phyloP scores from a whole-genome alignment of 1,140 invertebrate species.

The Calliopsis andreniformis region DNA sequence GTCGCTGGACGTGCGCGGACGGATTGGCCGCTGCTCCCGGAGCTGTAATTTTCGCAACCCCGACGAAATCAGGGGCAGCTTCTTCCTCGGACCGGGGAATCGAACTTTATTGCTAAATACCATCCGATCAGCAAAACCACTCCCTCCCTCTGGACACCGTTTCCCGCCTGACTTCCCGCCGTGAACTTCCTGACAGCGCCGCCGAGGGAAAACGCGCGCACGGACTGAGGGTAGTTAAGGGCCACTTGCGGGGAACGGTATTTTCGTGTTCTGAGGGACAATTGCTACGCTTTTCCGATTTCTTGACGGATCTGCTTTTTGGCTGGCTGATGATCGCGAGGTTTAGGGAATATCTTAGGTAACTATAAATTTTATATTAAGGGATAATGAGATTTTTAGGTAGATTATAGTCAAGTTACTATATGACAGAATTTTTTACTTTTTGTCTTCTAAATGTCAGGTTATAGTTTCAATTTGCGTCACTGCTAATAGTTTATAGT shows the following conservation, averaged over 20 bases:
- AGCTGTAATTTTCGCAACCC: conserved; percentile 80
- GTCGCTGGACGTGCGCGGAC: conserved; percentile 22
- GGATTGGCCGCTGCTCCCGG: conserved; percentile 60
- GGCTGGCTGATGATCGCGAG: too few relatives aligned
- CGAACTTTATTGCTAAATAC: conserved; percentile 82
- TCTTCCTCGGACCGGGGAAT: conserved; percentile 73
- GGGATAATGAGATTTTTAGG: too few relatives aligned
- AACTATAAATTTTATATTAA: too few relatives aligned
- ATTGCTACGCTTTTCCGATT: not conserved
- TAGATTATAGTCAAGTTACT: too few relatives aligned
- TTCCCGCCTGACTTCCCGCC: conserved; percentile 29
- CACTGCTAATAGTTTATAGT: too few relatives aligned
- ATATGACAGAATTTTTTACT: too few relatives aligned
- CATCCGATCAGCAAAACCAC: conserved; percentile 79
- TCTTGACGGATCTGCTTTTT: not conserved
- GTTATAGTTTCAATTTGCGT: too few relatives aligned
- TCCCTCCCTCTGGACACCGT: conserved; percentile 29
- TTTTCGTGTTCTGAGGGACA: conserved; percentile 17
- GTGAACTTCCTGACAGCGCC: conserved; percentile 17
- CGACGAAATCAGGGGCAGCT: conserved; percentile 79
- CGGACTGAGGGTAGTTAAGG: conserved; percentile 10
- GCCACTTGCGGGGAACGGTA: conserved; percentile 24
- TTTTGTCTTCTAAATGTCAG: too few relatives aligned
- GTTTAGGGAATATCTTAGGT: too few relatives aligned
- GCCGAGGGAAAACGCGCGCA: conserved; percentile 18